Base-by-base conservation (phyloP, 2,888 invertebrate species). In the Monoplex corrugatus region DNA sequence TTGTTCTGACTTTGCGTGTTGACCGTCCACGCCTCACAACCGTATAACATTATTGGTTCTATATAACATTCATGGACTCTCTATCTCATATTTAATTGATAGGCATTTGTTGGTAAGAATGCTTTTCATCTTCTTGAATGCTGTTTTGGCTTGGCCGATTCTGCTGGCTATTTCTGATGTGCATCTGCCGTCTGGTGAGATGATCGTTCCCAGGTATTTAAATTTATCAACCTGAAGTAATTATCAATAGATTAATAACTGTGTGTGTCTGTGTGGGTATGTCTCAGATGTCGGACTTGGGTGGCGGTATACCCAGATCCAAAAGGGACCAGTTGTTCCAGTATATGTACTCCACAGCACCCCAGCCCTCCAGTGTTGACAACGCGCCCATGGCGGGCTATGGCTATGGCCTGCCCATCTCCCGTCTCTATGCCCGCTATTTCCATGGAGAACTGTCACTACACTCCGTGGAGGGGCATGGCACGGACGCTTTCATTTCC, bases 301-400 rank as follows among this genome's bases (percentile, higher is more conserved):
- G 99, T 72, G 99, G 99, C 91, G 99, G 99, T 86, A 99, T 99
- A 92, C 97, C 99, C 0, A 97, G 99, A 92, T 94, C 94, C 44
- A 95, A 95, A 72, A 93, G 96, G 0, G 99, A 99, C 94, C 97
- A 98, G 80, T 97, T 99, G 38, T 99, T 99, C 97, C 98, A 99
- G 96, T 99, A 99, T 96, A 99, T 99, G 99, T 99, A 99, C 97
- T 99, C 99, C 89, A 99, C 99, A 1, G 99, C 99, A 0, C 99
- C 99, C 0, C 98, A 98, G 94, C 99, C 99, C 0, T 92, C 93
- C 28, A 92, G 92, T 28, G 97, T 98, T 19, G 98, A 98, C 93
- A 98, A 98, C 1, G 99, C 99, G 50, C 99, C 99, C 0, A 96
- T 99, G 88, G 97, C 97, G 90, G 97, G 97, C 5, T 99, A 99